Evolutionary conservation across 1,140 invertebrate genomes (phyloP).

Genomic region (Gryllus bimaculatus): DNA sequence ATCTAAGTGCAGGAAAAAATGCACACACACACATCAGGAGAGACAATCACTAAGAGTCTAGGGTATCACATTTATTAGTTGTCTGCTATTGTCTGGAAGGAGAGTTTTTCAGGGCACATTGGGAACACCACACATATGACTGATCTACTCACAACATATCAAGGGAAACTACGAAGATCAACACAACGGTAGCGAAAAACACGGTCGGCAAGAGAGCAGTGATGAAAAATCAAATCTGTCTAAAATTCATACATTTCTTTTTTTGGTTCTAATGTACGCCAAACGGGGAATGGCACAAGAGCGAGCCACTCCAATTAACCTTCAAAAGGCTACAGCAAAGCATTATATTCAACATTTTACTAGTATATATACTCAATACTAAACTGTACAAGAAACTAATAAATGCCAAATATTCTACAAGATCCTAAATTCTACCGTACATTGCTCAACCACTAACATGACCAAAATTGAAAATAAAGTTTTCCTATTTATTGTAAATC

Average conservation of each 20-base stretch:
- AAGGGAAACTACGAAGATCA: neutral
- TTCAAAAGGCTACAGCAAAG: neutral
- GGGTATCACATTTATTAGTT: neutral
- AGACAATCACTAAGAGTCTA: neutral
- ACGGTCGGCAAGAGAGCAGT: slow-evolving; percentile 2
- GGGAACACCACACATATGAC: neutral
- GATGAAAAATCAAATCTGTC: neutral
- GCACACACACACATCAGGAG: neutral
- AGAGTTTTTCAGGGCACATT: neutral
- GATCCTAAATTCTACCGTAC: neutral
- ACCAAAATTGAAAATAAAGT: neutral
- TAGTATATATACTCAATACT: slow-evolving; percentile 6
- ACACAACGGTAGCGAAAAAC: neutral
- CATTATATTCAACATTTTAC: neutral
- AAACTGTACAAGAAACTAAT: neutral
- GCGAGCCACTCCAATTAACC: neutral
- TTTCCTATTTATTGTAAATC: neutral
- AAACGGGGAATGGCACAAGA: neutral
- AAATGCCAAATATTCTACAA: neutral
- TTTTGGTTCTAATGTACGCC: neutral
- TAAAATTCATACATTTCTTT: neutral
- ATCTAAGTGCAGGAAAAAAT: neutral
- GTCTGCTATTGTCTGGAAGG: too few relatives aligned
- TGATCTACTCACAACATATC: neutral
- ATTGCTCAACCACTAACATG: slow-evolving; percentile 1